Evolutionary conservation across 2,888 invertebrate species (phyloP), one percentile per base, ranked within the genome.

Genomic region (Stenchaetothrips biformis): DNA sequence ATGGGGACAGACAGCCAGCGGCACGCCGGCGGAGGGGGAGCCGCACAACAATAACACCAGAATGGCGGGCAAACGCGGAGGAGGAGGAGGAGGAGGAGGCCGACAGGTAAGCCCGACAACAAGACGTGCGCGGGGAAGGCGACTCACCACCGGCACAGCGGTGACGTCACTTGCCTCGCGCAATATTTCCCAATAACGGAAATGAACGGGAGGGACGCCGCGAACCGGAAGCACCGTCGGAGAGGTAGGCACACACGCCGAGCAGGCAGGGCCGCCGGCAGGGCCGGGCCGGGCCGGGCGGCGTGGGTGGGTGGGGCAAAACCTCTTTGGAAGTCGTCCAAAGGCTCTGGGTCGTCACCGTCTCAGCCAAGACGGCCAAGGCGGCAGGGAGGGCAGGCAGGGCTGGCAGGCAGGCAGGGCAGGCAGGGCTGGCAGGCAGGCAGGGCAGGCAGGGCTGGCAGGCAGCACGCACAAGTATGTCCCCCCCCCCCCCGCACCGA

Each of bases 311-410:
- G 67, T 25, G 67, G 25, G 67, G 67, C 67, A 74, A 74, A 74
- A 25, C 67, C 67, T 74, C 67, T 74, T 74, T 74, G 67, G 67
- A 74, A 74, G 67, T 25, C 67, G 67, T 74, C 67, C 67, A 74
- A 25, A 21, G 67, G 67, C 67, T 21, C 67, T 25, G 67, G 67
- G 67, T 74, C 67, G 67, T 74, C 67, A 74, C 67, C 11, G 21
- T 67, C 21, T 21, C 67, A 67, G 67, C 67, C 67, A 9, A 9
- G 67, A 6, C 9, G 2, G 53, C 53, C 53, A 13, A 7, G 49
- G 7, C 7, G 53, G 13, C 53, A 53, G 13, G 53, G 13, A 11
- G 18, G 16, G 53, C 11, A 37, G 16, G 53, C 53, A 9, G 7
- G 67, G n/a, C 9, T 7, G 53, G 13, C 53, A 13, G 53, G 53